phyloP scores from a whole-genome alignment of 2,888 invertebrate species.

The Suillia variegata region DNA sequence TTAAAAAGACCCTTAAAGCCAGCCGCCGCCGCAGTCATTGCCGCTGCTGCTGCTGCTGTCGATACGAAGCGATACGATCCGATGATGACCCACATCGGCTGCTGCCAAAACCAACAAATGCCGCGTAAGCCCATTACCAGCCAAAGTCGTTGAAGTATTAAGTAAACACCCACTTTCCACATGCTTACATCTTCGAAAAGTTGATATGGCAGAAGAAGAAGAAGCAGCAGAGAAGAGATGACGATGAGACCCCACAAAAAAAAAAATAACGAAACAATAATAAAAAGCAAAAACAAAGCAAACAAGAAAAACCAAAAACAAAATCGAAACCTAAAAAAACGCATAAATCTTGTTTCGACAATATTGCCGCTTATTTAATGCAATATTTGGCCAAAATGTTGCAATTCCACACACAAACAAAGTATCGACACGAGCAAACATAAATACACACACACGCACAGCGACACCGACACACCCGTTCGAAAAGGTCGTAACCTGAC shows the following conservation, averaged over 20 bases:
- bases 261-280: background rate
- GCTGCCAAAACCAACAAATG: background rate
- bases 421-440: too few relatives aligned
- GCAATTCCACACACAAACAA: background rate
- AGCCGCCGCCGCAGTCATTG: background rate
- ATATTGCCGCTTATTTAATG: background rate
- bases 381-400: background rate
- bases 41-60: too few relatives aligned
- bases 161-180: constrained; percentile 1
- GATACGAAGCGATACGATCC: too few relatives aligned
- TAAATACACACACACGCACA: constrained; percentile 6
- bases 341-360: constrained; percentile 1
- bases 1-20: constrained; percentile 2
- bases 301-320: too few relatives aligned
- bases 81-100: background rate
- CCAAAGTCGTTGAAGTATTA: background rate
- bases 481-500: background rate
- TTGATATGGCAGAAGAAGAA: background rate
- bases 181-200: background rate
- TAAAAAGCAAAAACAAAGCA: background rate
- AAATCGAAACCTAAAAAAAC: too few relatives aligned
- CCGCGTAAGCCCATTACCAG: background rate
- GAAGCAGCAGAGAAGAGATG: too few relatives aligned
- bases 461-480: too few relatives aligned
- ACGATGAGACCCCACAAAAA: too few relatives aligned